phyloP scores from a whole-genome alignment of 2,888 invertebrate species.

The Scrobipalpa costella region DNA sequence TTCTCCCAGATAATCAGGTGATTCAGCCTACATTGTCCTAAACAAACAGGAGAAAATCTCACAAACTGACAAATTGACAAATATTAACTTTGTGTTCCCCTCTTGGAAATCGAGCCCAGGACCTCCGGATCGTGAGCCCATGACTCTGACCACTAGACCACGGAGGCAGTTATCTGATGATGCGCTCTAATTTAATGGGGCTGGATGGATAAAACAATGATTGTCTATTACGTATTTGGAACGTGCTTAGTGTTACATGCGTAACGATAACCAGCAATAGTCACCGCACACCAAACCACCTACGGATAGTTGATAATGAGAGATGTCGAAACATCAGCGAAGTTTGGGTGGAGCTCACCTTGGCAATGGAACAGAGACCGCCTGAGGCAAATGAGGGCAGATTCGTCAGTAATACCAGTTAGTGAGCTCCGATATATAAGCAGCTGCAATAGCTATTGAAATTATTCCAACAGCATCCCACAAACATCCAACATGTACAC shows the following conservation, averaged over 20 bases:
- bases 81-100: no score
- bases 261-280: neutral
- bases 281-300: neutral
- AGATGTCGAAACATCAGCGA: constrained; percentile 25
- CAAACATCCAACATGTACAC: constrained; percentile 70
- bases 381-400: constrained; percentile 49
- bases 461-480: constrained; percentile 64
- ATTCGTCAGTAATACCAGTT: constrained; percentile 64
- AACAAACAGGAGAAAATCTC: no score
- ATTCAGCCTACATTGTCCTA: no score
- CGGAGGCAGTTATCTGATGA: no score
- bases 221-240: neutral
- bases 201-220: neutral
- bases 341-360: constrained; percentile 52
- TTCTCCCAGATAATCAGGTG: no score
- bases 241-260: neutral
- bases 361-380: constrained; percentile 69
- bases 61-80: no score
- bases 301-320: neutral
- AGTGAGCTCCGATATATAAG: constrained; percentile 66
- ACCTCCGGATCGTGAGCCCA: no score
- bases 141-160: no score
- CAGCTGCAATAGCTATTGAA: constrained; percentile 65
- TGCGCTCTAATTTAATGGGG: no score
- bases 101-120: no score